Evolutionary conservation across 2,888 invertebrate species (phyloP).

Genomic region (Drosophila siamana): DNA sequence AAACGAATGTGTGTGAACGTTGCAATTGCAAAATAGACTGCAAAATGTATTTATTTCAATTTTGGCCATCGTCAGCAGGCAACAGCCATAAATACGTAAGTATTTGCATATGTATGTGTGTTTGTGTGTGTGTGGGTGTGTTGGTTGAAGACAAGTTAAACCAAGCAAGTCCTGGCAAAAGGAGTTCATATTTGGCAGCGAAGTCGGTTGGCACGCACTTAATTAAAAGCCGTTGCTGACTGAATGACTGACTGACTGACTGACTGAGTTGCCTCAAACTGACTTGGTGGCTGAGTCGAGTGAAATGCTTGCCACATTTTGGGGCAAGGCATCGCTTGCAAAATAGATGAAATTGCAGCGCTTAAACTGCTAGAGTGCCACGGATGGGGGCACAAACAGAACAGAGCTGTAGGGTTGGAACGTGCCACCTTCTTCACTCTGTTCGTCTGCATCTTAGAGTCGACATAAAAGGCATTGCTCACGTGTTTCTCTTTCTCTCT

Average conservation of each 20-base stretch:
- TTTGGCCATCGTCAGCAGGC: slow-evolving; percentile 21
- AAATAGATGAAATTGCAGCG: slow-evolving; percentile 68
- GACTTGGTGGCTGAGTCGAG: slow-evolving; percentile 10
- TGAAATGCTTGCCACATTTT: slow-evolving; percentile 47
- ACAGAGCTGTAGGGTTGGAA: slow-evolving; percentile 17
- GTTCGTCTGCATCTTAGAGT: slow-evolving; percentile 14
- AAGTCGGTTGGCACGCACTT: slow-evolving; percentile 65
- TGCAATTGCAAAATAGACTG: slow-evolving; percentile 31
- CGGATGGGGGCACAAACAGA: slow-evolving; percentile 19
- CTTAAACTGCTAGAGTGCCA: slow-evolving; percentile 30
- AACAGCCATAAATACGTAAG: slow-evolving; percentile 32
- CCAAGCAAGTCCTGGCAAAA: slow-evolving; percentile 37
- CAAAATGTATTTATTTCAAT: slow-evolving; percentile 35
- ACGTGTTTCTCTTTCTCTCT: slow-evolving; percentile 38
- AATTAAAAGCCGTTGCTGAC: slow-evolving; percentile 59
- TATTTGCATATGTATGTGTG: not conserved
- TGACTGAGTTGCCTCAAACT: slow-evolving; percentile 2
- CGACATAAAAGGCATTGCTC: slow-evolving; percentile 59
- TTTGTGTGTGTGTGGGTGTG: not conserved
- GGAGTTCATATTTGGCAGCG: slow-evolving; percentile 56
- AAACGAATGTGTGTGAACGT: slow-evolving; percentile 41
- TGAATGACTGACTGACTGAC: slow-evolving; percentile 9
- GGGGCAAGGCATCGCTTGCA: slow-evolving; percentile 42
- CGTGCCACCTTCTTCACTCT: not conserved
- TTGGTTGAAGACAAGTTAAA: slow-evolving; percentile 20